Base-by-base conservation (phyloP, 2,888 invertebrate genomes). In the Atherix ibis region DNA sequence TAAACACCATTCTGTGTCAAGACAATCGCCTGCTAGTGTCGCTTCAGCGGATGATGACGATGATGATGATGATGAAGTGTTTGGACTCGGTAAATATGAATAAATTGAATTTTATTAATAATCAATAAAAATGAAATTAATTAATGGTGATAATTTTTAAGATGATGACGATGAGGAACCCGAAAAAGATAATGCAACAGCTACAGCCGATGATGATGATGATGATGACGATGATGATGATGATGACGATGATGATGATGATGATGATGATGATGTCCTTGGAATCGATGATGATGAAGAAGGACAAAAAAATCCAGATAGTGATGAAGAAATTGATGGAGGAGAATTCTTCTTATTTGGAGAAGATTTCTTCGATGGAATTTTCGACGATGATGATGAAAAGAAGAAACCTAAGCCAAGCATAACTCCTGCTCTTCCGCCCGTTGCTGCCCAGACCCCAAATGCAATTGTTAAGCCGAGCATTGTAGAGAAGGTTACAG, bases 201-300 rank as follows among this genome's bases (percentile, higher is more conserved):
- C 26, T 5, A 12, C 5, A 9, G n/a, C 5, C 25, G 25, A 32
- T 10, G 32, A 31, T 16, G 31, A 31, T 13, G 31, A 31, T 31
- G 31, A 31, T 9, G 31, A 31, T 22, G 27, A 18, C 22, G 22
- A 22, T 10, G 22, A 22, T 8, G 22, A 6, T 6, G 33, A 26
- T n/a, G 32, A 33, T 18, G 33, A 33, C 10, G 33, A 33, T 18
- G 33, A 33, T 18, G 26, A n/a, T 32, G 24, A 22, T n/a, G 33
- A 26, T n/a, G 32, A 33, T 18, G 33, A 33, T 12, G 33, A 33
- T 18, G 33, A 33, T 18, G 26, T 27, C 13, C 18, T 33, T 9
- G 28, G 28, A 12, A 4, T 15, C 14, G 27, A 13, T 13, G 33
- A 33, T 27, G 33, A 33, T 14, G 33, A 27, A 18, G 13, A 27